Conservation (phyloP, 2,113 vertebrate species). For the Hydrochoerus hydrochaeris region DNA sequence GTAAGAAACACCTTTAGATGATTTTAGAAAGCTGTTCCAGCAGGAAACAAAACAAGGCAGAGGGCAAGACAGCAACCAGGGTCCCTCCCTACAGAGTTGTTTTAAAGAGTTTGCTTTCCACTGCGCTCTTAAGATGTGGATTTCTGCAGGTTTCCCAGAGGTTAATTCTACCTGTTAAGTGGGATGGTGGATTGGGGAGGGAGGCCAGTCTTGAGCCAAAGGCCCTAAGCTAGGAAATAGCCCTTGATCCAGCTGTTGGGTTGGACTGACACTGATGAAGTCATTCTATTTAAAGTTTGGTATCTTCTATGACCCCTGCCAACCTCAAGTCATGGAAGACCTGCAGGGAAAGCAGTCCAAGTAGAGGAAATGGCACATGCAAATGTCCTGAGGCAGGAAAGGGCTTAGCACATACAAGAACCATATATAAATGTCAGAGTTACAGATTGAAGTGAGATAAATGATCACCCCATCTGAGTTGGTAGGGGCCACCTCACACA, state of each 20-base stretch:
- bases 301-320: not conserved
- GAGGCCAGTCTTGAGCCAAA: not conserved
- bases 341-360: not conserved
- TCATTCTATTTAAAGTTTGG: not conserved
- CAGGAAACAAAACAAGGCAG: not conserved
- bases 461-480: not conserved
- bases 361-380: not conserved
- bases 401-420: not conserved
- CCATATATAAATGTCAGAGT: not conserved
- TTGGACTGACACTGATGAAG: not conserved
- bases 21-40: not conserved
- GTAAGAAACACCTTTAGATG: not conserved
- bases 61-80: not conserved
- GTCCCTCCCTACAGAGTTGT: not conserved
- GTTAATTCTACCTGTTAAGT: not conserved
- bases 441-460: not conserved
- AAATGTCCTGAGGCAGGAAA: not conserved
- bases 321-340: not conserved
- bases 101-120: not conserved
- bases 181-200: not conserved
- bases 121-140: not conserved
- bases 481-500: not conserved
- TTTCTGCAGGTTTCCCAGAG: not conserved
- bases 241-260: not conserved
- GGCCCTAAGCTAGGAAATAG: not conserved